Evolutionary conservation across 2,797 vertebrate species (phyloP).

Genomic region (Eulemur mongoz): DNA sequence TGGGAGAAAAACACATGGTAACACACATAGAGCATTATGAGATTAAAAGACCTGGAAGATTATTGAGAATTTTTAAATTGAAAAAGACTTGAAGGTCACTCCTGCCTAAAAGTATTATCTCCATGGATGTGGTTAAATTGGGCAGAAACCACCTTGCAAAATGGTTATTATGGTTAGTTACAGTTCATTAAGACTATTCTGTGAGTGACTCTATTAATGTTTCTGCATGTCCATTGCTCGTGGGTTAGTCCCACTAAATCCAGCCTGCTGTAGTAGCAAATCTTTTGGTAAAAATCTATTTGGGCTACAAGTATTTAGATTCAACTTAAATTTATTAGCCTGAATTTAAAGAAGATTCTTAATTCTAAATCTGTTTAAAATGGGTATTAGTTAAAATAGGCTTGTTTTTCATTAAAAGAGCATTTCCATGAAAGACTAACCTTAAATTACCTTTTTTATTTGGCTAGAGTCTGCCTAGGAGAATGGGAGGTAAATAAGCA

Average conservation of each 20-base stretch:
- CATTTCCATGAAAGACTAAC: constrained; percentile 70
- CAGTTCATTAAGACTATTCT: constrained; percentile 65
- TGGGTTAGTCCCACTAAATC: constrained; percentile 26
- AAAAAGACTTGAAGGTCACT: constrained; percentile 52
- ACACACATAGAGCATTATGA: not conserved
- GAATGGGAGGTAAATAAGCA: constrained; percentile 72
- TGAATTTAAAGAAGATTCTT: constrained; percentile 68
- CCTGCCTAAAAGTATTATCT: constrained; percentile 19
- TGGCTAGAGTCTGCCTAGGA: constrained; percentile 64
- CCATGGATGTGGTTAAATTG: constrained; percentile 47
- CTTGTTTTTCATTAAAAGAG: constrained; percentile 71
- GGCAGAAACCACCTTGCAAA: constrained; percentile 55
- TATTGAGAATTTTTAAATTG: constrained; percentile 20
- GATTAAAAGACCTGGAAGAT: not conserved
- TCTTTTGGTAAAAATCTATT: constrained; percentile 53
- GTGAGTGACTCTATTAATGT: constrained; percentile 47
- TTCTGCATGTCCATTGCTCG: constrained; percentile 1
- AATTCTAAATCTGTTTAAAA: constrained; percentile 71
- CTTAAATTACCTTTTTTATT: constrained; percentile 71
- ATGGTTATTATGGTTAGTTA: constrained; percentile 63
- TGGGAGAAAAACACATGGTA: not conserved
- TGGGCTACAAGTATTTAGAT: constrained; percentile 47
- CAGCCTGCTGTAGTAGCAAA: not conserved
- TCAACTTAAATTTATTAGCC: constrained; percentile 45
- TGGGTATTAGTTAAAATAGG: constrained; percentile 61